phyloP scores from a whole-genome alignment of 2,888 invertebrate species.

The Nemapogon koenigi region DNA sequence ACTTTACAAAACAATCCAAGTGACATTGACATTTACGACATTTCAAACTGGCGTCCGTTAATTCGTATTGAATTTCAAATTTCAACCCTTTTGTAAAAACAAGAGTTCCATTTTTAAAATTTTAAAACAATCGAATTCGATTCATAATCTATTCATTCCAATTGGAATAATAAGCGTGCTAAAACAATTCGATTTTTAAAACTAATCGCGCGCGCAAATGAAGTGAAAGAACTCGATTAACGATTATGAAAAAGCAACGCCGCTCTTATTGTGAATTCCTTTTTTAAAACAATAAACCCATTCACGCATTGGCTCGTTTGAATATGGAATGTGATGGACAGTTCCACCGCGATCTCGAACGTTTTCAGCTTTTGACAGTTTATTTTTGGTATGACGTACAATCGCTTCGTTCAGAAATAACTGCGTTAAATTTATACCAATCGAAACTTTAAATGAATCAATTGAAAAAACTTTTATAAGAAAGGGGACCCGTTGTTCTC shows the following conservation, averaged over 20 bases:
- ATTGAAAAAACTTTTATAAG: no score
- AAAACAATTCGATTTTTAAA: slow-evolving; percentile 26
- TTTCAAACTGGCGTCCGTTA: slow-evolving; percentile 45
- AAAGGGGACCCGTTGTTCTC: slow-evolving; percentile 11
- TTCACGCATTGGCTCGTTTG: slow-evolving; percentile 48
- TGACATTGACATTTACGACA: slow-evolving; percentile 17
- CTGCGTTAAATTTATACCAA: no score
- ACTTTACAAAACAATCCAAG: slow-evolving; percentile 10
- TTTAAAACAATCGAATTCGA: slow-evolving; percentile 41
- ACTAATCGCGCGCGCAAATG: slow-evolving; percentile 39
- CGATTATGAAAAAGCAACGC: slow-evolving; percentile 42
- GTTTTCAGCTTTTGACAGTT: slow-evolving; percentile 37
- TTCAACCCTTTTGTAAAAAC: slow-evolving; percentile 16
- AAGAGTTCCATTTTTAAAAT: slow-evolving; percentile 24
- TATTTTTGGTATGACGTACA: no score
- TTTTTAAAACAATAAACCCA: slow-evolving; percentile 57
- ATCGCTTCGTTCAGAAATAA: no score
- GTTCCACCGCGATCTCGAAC: slow-evolving; percentile 26
- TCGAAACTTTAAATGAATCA: no score
- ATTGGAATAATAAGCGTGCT: slow-evolving; percentile 29
- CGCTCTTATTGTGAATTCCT: slow-evolving; percentile 46
- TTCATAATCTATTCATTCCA: slow-evolving; percentile 40
- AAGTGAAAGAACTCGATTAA: slow-evolving; percentile 59
- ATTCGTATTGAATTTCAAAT: slow-evolving; percentile 58
- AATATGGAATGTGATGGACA: slow-evolving; percentile 55